These are phyloP conservation scores for Pseudachorutes palmiensis DNA, from an alignment of 1,140 invertebrate species.

Conservation along the genomic window DNA sequence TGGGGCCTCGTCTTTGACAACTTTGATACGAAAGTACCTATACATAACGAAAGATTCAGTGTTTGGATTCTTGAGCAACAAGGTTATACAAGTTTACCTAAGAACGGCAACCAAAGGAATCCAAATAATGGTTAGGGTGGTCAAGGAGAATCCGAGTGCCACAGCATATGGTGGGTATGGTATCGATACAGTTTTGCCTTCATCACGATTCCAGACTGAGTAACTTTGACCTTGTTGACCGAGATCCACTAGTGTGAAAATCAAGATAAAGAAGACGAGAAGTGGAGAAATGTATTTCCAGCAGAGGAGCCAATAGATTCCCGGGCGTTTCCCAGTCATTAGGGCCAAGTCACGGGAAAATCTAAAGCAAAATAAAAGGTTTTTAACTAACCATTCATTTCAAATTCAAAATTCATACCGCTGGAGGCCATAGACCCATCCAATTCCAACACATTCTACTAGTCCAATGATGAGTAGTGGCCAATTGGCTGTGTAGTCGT, in stretches of 20 bases:
- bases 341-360: constrained; percentile 87
- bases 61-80: not conserved
- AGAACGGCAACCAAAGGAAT: constrained; percentile 71
- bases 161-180: constrained; percentile 72
- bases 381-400: not conserved
- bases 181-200: constrained; percentile 42
- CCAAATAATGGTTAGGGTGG: constrained; percentile 73
- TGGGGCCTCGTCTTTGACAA: constrained; percentile 77
- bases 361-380: constrained; percentile 45
- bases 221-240: not conserved
- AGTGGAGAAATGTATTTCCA: constrained; percentile 87
- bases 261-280: constrained; percentile 77
- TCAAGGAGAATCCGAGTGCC: constrained; percentile 60
- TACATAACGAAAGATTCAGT: constrained; percentile 25
- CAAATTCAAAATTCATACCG: constrained; percentile 51
- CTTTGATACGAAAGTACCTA: constrained; percentile 64
- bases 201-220: not conserved
- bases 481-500: constrained; percentile 51
- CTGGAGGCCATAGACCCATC: constrained; percentile 86
- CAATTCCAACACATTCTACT: constrained; percentile 82
- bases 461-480: constrained; percentile 88
- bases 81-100: constrained; percentile 49
- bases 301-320: constrained; percentile 80
- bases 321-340: constrained; percentile 80
- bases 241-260: not conserved